Evolutionary conservation across 2,113 vertebrate genomes (phyloP).

Genomic region (Proterorhinus semilunaris): DNA sequence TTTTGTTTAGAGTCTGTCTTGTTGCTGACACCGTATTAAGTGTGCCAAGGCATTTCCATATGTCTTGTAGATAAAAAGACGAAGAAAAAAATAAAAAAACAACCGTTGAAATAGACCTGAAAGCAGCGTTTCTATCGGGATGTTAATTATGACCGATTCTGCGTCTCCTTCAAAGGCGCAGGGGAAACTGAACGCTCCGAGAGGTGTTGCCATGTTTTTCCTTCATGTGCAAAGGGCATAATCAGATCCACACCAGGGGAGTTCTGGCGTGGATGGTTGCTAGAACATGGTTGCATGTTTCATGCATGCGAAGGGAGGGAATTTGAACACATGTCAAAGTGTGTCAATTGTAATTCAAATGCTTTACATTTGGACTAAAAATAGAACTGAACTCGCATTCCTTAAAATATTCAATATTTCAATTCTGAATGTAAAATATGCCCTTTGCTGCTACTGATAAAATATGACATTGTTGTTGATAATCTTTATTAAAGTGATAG

Average conservation of each 20-base stretch:
- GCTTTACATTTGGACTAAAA: slow-evolving; percentile 4
- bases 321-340: slow-evolving; percentile 59
- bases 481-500: too few relatives aligned
- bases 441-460: too few relatives aligned
- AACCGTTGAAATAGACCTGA: slow-evolving; percentile 20
- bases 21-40: slow-evolving; percentile 14
- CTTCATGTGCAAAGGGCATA: slow-evolving; percentile 30
- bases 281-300: background rate
- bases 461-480: too few relatives aligned
- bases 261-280: slow-evolving; percentile 13
- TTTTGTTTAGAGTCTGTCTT: slow-evolving; percentile 6
- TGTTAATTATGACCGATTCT: slow-evolving; percentile 32
- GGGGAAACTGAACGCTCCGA: slow-evolving; percentile 5
- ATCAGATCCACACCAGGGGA: slow-evolving; percentile 36
- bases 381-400: too few relatives aligned
- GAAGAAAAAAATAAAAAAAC: slow-evolving; percentile 7
- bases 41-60: slow-evolving; percentile 22
- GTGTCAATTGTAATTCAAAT: slow-evolving; percentile 59
- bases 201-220: slow-evolving; percentile 17
- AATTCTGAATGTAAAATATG: too few relatives aligned
- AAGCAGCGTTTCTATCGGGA: slow-evolving; percentile 36
- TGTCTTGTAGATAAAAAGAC: slow-evolving; percentile 21
- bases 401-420: too few relatives aligned
- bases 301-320: slow-evolving; percentile 8
- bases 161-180: slow-evolving; percentile 33